phyloP scores from a whole-genome alignment of 2,113 vertebrate species.

The Callocephalon fimbriatum region DNA sequence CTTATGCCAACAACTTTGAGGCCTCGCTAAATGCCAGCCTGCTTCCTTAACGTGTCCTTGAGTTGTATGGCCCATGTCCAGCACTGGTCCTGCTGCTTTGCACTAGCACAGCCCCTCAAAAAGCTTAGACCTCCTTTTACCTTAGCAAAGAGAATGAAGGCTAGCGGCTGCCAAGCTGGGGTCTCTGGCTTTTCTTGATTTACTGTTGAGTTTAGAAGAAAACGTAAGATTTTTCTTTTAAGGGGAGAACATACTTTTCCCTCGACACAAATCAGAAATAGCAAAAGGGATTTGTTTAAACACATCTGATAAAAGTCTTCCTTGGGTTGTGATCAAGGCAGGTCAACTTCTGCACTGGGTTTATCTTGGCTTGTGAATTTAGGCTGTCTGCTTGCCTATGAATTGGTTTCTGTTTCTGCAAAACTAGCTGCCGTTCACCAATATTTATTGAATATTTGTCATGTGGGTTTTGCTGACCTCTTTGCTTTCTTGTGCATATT shows the following conservation, averaged over 20 bases:
- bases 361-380: neutral
- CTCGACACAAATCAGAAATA: slow-evolving; percentile 3
- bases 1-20: neutral
- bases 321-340: neutral
- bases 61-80: rapidly evolving
- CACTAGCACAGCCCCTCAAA: neutral
- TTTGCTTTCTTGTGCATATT: neutral
- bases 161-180: rapidly evolving
- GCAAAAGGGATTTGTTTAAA: slow-evolving; percentile 11
- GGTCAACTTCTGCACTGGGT: neutral
- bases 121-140: neutral
- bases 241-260: neutral
- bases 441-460: neutral
- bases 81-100: neutral
- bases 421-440: neutral
- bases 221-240: neutral
- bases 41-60: neutral
- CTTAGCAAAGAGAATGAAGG: neutral
- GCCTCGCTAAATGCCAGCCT: neutral
- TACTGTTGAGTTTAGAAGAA: neutral
- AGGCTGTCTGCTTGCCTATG: neutral
- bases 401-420: neutral
- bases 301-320: slow-evolving; percentile 13
- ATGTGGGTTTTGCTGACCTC: neutral
- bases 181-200: neutral